Conservation (phyloP, 2,797 vertebrate species). For the Labeo calbasu region DNA sequence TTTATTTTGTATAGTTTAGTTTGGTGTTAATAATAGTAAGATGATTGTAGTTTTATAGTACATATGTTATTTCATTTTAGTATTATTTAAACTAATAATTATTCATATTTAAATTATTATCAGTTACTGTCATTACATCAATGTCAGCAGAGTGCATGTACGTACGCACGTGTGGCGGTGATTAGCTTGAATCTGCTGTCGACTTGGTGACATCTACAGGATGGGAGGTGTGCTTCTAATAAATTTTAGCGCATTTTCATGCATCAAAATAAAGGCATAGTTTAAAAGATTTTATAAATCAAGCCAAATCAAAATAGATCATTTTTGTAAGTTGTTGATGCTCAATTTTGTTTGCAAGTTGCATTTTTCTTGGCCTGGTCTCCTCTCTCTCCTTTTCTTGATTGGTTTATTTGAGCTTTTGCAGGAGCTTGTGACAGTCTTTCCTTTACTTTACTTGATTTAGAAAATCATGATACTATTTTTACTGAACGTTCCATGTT, state of each 20-base stretch:
- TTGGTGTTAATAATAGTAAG: neutral
- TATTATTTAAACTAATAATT: neutral
- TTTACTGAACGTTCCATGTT: neutral
- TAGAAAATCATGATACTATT: neutral
- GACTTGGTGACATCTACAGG: conserved; percentile 23
- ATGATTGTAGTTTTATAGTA: neutral
- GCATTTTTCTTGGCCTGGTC: neutral
- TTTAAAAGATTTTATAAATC: neutral
- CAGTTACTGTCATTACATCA: neutral
- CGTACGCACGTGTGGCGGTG: neutral
- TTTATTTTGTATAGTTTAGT: neutral
- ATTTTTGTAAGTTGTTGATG: neutral
- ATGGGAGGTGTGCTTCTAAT: conserved; percentile 18
- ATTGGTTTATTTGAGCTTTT: neutral
- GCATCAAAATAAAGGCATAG: neutral
- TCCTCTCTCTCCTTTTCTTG: neutral
- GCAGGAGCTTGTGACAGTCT: neutral
- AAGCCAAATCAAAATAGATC: neutral
- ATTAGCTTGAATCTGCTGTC: conserved; percentile 6
- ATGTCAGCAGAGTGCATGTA: neutral
- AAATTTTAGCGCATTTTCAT: neutral
- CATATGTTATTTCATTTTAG: neutral
- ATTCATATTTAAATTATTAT: neutral
- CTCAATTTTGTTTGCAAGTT: neutral
- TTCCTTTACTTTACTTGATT: neutral